Evolutionary conservation across 2,888 invertebrate species (phyloP).

Genomic region (Elaeidobius kamerunicus): DNA sequence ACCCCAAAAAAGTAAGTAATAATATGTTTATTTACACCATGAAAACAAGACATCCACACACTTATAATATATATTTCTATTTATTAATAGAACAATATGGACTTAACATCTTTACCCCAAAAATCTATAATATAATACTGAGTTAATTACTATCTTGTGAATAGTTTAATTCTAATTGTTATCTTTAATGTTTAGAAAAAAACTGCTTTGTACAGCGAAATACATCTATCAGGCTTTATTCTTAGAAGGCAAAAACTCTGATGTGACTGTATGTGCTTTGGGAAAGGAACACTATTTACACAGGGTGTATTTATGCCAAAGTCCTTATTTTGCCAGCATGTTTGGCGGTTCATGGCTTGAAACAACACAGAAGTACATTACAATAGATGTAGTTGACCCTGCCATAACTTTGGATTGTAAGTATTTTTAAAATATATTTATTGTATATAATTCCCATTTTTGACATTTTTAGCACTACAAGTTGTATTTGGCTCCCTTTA

Average conservation of each 20-base stretch:
- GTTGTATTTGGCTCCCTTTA: constrained; percentile 74
- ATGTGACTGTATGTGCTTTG: constrained; percentile 68
- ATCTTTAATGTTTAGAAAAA: constrained; percentile 53
- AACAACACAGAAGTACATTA: constrained; percentile 61
- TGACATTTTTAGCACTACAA: constrained; percentile 57
- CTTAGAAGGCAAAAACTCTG: constrained; percentile 71
- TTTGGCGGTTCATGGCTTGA: constrained; percentile 78
- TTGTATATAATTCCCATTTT: too few species aligned
- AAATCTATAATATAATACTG: too few species aligned
- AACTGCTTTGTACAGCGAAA: constrained; percentile 67
- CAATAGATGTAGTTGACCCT: constrained; percentile 68
- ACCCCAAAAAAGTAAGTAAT: constrained; percentile 64
- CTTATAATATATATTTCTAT: too few species aligned
- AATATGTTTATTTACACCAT: too few species aligned
- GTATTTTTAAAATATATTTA: constrained; percentile 31
- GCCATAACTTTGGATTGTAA: constrained; percentile 66
- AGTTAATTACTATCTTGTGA: too few species aligned
- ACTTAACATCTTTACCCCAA: constrained; percentile 20
- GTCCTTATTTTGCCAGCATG: constrained; percentile 78
- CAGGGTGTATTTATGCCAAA: constrained; percentile 76
- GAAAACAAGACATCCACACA: too few species aligned
- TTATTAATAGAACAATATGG: too few species aligned
- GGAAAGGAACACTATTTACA: constrained; percentile 72
- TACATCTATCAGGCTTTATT: constrained; percentile 77
- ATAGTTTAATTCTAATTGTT: constrained; percentile 19